phyloP scores from a whole-genome alignment of 2,888 invertebrate genomes.

The Reticulitermes lucifugus region DNA sequence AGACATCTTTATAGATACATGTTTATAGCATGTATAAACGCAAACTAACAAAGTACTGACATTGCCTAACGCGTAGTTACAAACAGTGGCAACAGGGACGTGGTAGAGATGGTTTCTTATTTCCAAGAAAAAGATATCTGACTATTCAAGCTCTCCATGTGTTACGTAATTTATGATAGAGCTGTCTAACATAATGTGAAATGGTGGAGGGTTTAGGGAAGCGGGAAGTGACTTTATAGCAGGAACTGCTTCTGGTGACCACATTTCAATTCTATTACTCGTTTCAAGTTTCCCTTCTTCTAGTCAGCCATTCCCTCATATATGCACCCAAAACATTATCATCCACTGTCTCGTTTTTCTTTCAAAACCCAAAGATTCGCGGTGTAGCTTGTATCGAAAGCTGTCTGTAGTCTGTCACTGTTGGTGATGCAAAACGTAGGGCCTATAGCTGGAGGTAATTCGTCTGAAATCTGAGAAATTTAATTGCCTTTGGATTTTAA shows the following conservation, averaged over 20 bases:
- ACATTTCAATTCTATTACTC: conserved; percentile 43
- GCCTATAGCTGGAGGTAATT: no score
- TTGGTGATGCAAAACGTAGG: no score
- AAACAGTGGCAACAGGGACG: background rate
- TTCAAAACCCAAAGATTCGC: no score
- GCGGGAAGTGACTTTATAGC: conserved; percentile 29
- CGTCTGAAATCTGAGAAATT: no score
- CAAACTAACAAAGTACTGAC: conserved; percentile 4
- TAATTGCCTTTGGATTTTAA: no score
- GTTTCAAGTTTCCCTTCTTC: background rate
- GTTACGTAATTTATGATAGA: conserved; percentile 33
- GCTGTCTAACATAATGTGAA: conserved; percentile 33
- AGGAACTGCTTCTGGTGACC: conserved; percentile 24
- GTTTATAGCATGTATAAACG: background rate
- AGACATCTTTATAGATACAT: background rate
- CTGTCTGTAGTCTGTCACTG: no score
- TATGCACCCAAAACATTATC: background rate
- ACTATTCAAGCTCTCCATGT: conserved; percentile 26
- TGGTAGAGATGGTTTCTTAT: background rate
- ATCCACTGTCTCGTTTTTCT: background rate
- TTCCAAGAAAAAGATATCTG: background rate
- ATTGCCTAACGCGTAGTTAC: background rate
- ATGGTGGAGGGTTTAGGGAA: background rate
- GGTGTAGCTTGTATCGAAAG: no score
- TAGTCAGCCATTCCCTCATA: background rate